Evolutionary conservation across 1,140 invertebrate species (phyloP).

Genomic region (Panagrolaimus sp.): DNA sequence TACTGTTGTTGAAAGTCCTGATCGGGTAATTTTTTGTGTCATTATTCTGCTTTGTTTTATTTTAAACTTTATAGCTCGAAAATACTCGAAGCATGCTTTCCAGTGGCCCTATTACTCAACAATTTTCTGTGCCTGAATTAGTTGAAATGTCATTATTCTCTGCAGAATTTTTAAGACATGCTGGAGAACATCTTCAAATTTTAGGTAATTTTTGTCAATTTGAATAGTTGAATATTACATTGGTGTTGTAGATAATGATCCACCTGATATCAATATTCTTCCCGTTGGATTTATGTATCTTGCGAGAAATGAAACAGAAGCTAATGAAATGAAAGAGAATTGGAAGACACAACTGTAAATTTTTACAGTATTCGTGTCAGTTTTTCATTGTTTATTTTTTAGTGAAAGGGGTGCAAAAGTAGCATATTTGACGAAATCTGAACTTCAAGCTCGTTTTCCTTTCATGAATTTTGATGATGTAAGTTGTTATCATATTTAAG

Average conservation of each 20-base stretch:
- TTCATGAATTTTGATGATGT: conserved; percentile 80
- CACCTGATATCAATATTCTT: conserved; percentile 74
- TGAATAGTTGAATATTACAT: not conserved
- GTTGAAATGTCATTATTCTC: conserved; percentile 82
- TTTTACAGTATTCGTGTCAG: not conserved
- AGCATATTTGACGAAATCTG: conserved; percentile 68
- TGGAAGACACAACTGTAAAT: conserved; percentile 71
- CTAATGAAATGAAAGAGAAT: conserved; percentile 71
- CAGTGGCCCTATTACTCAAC: conserved; percentile 78
- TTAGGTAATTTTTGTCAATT: conserved; percentile 62
- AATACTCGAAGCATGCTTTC: conserved; percentile 73
- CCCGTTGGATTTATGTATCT: conserved; percentile 82
- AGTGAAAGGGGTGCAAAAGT: conserved; percentile 70
- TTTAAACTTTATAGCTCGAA: too few relatives aligned
- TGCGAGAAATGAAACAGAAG: conserved; percentile 70
- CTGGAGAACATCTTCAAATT: conserved; percentile 70
- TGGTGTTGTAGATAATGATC: conserved; percentile 62
- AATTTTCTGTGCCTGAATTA: conserved; percentile 88
- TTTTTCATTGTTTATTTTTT: conserved; percentile 23
- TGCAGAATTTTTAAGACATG: conserved; percentile 80
- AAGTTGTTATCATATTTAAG: too few relatives aligned
- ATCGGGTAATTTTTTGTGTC: conserved; percentile 66
- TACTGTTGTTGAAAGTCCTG: conserved; percentile 81
- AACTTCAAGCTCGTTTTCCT: conserved; percentile 75
- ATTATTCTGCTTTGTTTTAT: conserved; percentile 17